Evolutionary conservation across 1,140 invertebrate genomes (phyloP).

Genomic region (Phortica variegata): DNA sequence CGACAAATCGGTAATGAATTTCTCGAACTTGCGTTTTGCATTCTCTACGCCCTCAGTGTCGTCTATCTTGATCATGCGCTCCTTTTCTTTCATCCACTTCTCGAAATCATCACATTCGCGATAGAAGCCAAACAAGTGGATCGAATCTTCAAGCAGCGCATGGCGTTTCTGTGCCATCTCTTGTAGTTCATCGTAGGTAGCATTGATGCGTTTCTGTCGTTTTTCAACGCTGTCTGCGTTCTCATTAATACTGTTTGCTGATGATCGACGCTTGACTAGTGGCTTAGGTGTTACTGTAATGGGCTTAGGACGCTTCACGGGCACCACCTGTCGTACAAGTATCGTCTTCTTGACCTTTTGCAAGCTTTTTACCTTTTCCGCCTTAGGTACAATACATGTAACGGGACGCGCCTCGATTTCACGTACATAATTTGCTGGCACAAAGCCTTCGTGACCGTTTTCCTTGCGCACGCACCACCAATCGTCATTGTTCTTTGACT

Average conservation of each 20-base stretch:
- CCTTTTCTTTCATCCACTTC: constrained; percentile 95
- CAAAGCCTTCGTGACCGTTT: constrained; percentile 92
- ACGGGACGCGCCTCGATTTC: constrained; percentile 88
- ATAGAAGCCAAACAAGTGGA: constrained; percentile 91
- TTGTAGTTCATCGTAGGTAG: constrained; percentile 77
- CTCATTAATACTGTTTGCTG: constrained; percentile 47
- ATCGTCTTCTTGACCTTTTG: constrained; percentile 88
- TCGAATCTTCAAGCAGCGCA: constrained; percentile 86
- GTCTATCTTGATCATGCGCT: constrained; percentile 81
- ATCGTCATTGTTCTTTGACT: constrained; percentile 94
- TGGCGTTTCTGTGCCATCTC: constrained; percentile 77
- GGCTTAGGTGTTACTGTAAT: constrained; percentile 58
- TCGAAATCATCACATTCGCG: constrained; percentile 98
- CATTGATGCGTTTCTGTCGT: constrained; percentile 76
- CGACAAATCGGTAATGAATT: constrained; percentile 92
- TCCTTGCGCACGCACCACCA: constrained; percentile 97
- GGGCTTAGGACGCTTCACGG: constrained; percentile 65
- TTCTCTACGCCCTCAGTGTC: constrained; percentile 88
- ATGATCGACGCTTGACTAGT: constrained; percentile 57
- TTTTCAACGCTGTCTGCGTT: constrained; percentile 78
- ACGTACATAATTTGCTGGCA: constrained; percentile 95
- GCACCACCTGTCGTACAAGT: constrained; percentile 81
- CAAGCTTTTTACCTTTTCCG: constrained; percentile 78
- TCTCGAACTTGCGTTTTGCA: constrained; percentile 93
- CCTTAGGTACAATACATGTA: constrained; percentile 74